Evolutionary conservation across 1,140 invertebrate species (phyloP), one percentile per base, ranked within the genome.

Genomic region (Trichomalopsis sarcophagae): DNA sequence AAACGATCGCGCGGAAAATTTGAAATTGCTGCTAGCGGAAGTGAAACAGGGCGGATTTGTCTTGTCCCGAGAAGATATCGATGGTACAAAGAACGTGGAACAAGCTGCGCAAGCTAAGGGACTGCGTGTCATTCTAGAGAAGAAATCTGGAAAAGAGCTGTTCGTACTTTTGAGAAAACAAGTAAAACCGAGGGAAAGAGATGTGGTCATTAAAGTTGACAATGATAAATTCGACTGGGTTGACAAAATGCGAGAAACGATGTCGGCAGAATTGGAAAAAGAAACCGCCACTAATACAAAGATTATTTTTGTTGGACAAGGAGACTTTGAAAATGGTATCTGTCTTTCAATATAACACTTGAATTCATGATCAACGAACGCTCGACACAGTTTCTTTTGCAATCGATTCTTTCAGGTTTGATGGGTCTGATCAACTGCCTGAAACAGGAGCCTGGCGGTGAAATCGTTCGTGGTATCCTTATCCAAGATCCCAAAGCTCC

Each of bases 391-490:
- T 6, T 68, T 5, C 10, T 33, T 79, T 68, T n/a, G 9, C n/a
- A 30, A 44, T 55, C 13, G 11, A 62, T 62, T 62, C 23, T 17
- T 30, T 62, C 40, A 86, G 98, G 98, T 47, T 92, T 98, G 36
- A 89, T 99, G 40, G 98, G 98, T n/a, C 91, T 99, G 21, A 94
- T 96, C 0, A 97, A 97, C 76, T 97, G 96, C 88, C 87, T 97
- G 1, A 93, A 95, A 84, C 95, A 94, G 88, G 97, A 97, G 88
- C 95, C 95, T 11, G 95, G 95, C 81, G 95, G 96, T 81, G 94
- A 95, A 87, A 91, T 95, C 21, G 91, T 95, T 9, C 94, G 94
- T 75, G 95, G 95, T 50, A 88, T 97, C 5, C 93, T 96, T 11
- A 95, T 97, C 75, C 92, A 95, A 87, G 96, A 97, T 87, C 88